Percentiles rank a stretch among this genome's conserved stretches.
These are phyloP conservation scores for Tiaroga cobitis DNA, from an alignment of 2,797 vertebrate species.

Conservation along the genomic window DNA sequence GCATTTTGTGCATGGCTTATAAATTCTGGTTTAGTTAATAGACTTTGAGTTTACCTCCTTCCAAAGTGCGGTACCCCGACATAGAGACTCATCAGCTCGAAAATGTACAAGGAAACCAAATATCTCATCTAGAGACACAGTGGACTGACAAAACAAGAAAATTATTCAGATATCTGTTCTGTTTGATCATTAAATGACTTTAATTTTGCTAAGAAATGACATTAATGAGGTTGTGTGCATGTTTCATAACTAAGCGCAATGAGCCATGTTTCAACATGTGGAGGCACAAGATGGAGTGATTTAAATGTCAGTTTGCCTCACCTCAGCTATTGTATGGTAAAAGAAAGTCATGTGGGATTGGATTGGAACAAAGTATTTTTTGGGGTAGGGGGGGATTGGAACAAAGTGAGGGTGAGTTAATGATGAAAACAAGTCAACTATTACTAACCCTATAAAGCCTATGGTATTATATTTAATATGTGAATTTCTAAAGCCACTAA, in stretches of 20 bases:
- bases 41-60: conserved; percentile 76
- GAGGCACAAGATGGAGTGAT: too few relatives aligned
- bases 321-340: too few relatives aligned
- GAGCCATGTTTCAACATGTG: too few relatives aligned
- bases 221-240: neutral
- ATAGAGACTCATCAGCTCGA: conserved; percentile 87
- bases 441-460: neutral
- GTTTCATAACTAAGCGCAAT: too few relatives aligned
- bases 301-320: too few relatives aligned
- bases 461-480: neutral
- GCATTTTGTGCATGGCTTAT: neutral
- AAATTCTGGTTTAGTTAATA: neutral
- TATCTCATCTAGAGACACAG: conserved; percentile 84
- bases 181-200: neutral
- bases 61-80: conserved; percentile 87
- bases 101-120: conserved; percentile 85
- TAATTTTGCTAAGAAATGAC: neutral
- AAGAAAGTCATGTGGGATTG: too few relatives aligned
- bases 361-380: too few relatives aligned
- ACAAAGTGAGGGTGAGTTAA: too few relatives aligned
- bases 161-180: neutral
- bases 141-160: conserved; percentile 63
- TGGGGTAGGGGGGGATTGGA: too few relatives aligned
- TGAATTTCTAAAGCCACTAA: neutral
- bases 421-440: too few relatives aligned